phyloP scores from a whole-genome alignment of 2,113 vertebrate genomes.

The Phrynosoma platyrhinos region DNA sequence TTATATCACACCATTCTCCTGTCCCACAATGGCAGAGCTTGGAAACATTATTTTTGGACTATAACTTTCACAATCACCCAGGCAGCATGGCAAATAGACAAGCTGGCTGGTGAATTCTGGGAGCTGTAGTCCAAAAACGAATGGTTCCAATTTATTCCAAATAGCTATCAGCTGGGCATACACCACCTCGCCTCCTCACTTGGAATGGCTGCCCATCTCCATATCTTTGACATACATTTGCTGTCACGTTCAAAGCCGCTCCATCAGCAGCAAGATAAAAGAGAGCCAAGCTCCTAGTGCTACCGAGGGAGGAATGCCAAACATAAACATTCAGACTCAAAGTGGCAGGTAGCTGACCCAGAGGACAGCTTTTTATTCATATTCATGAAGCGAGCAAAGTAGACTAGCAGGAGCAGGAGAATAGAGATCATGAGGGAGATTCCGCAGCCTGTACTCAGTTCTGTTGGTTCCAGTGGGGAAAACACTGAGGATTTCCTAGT shows the following conservation, averaged over 20 bases:
- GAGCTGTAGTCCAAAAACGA: not conserved
- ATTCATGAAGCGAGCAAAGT: not conserved
- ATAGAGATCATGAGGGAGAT: not conserved
- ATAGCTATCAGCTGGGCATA: not conserved
- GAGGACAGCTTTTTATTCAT: not conserved
- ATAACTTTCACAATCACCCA: not conserved
- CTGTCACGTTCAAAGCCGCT: not conserved
- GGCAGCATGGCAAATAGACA: no score
- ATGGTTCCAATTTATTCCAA: not conserved
- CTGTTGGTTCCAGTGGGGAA: not conserved
- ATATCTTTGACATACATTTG: not conserved
- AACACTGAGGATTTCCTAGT: not conserved
- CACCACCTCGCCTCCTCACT: no score
- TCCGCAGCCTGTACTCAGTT: not conserved
- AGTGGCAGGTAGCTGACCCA: constrained; percentile 16
- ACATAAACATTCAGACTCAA: not conserved
- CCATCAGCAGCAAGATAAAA: not conserved
- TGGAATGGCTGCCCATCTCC: not conserved
- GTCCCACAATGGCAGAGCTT: no score
- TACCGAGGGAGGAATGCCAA: not conserved
- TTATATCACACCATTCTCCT: no score
- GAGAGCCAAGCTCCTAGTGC: not conserved
- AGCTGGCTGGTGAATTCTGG: not conserved
- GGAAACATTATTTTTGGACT: not conserved
- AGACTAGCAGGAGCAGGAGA: not conserved